Evolutionary conservation across 92 coral and sea anemone species (phyloP).

Genomic region (Zoanthus sociatus): DNA sequence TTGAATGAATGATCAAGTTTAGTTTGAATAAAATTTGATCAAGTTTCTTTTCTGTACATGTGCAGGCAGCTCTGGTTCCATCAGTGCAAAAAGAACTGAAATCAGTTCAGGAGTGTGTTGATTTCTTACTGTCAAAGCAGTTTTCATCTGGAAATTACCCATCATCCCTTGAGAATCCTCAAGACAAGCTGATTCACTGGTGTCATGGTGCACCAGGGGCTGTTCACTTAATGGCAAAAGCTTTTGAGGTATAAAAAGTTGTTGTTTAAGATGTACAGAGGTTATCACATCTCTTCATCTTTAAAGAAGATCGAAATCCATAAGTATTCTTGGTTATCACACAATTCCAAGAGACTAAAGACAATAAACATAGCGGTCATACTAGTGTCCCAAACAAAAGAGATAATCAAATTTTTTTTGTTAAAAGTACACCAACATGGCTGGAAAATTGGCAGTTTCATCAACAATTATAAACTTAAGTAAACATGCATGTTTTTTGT

Average conservation of each 20-base stretch:
- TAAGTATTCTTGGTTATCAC: too few relatives aligned
- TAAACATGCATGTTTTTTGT: too few relatives aligned
- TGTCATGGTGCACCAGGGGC: slow-evolving; percentile 99
- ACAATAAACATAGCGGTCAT: too few relatives aligned
- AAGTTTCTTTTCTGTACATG: slow-evolving; percentile 25
- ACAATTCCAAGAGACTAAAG: too few relatives aligned
- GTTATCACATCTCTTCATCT: too few relatives aligned
- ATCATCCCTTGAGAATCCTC: slow-evolving; percentile 83
- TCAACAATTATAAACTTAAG: too few relatives aligned
- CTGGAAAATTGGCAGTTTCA: too few relatives aligned
- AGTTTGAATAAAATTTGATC: too few relatives aligned
- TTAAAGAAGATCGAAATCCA: too few relatives aligned
- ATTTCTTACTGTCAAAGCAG: slow-evolving; percentile 85
- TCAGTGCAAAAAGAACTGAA: slow-evolving; percentile 77
- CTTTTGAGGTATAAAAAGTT: slow-evolving; percentile 74
- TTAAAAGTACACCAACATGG: too few relatives aligned
- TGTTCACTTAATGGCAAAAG: slow-evolving; percentile 86
- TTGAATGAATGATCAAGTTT: background rate
- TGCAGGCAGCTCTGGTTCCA: slow-evolving; percentile 63
- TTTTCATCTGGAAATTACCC: slow-evolving; percentile 94
- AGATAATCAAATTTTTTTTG: too few relatives aligned
- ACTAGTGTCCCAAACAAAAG: too few relatives aligned
- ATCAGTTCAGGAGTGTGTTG: slow-evolving; percentile 78
- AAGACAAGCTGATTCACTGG: slow-evolving; percentile 93
- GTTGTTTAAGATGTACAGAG: background rate